Evolutionary conservation across 2,888 invertebrate genomes (phyloP).

Genomic region (Auanema sp.): DNA sequence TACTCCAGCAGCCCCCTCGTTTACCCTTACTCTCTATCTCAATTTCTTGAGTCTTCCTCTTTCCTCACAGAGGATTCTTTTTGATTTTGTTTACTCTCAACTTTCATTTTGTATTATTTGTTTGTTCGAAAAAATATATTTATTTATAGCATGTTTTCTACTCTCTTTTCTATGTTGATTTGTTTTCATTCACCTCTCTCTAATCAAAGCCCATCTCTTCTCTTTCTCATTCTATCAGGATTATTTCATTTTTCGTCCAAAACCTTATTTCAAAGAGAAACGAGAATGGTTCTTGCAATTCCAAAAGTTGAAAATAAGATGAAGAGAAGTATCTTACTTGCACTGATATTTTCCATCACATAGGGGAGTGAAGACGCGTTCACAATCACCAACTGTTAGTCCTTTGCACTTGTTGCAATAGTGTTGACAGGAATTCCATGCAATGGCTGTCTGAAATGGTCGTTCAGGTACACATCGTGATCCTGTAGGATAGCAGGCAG

Average conservation of each 20-base stretch:
- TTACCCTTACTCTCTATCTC: no score
- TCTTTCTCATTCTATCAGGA: no score
- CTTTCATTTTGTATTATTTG: no score
- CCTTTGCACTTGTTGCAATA: constrained; percentile 21
- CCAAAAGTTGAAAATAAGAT: not conserved
- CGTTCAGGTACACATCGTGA: constrained; percentile 11
- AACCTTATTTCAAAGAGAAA: not conserved
- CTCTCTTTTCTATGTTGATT: no score
- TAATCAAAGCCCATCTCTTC: no score
- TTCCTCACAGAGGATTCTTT: no score
- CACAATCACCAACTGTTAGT: constrained; percentile 10
- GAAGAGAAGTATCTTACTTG: constrained; percentile 4
- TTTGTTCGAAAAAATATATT: no score
- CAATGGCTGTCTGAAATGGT: constrained; percentile 11
- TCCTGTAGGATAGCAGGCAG: constrained; percentile 18
- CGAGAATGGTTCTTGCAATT: not conserved
- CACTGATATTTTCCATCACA: constrained; percentile 19
- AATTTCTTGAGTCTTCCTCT: no score
- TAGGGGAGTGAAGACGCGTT: constrained; percentile 5
- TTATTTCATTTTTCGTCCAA: not conserved
- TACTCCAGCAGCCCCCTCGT: no score
- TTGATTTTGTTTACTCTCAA: no score
- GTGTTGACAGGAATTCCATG: constrained; percentile 14
- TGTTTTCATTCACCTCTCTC: no score
- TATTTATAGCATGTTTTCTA: no score